Conservation (phyloP, 2,888 invertebrate genomes). For the Acrocyrtus sp. region DNA sequence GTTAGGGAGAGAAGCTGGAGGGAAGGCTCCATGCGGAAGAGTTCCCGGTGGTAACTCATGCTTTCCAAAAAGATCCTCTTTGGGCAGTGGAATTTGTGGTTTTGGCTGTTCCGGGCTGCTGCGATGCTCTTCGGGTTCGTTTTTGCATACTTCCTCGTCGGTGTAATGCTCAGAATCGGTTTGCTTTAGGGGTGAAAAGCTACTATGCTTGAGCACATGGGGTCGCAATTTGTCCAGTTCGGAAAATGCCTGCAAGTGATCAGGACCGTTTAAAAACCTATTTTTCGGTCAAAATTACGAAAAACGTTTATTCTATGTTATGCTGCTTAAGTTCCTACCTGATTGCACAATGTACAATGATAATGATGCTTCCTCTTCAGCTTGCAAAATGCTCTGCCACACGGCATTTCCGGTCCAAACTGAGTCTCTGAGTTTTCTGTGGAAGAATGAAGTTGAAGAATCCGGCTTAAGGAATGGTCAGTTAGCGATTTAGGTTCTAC, state of each 20-base stretch:
- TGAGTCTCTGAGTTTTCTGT: slow-evolving; percentile 62
- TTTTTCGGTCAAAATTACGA: no score
- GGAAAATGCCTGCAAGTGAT: slow-evolving; percentile 75
- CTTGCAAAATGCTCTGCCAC: slow-evolving; percentile 83
- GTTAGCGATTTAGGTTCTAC: slow-evolving; percentile 62
- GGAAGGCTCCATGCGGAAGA: slow-evolving; percentile 52
- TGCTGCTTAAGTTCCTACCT: slow-evolving; percentile 66
- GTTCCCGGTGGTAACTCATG: slow-evolving; percentile 30
- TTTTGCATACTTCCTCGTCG: slow-evolving; percentile 49
- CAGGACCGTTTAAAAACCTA: no score
- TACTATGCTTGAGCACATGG: slow-evolving; percentile 78
- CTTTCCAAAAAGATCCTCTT: slow-evolving; percentile 38
- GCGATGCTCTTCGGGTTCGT: slow-evolving; percentile 32
- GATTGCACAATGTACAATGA: slow-evolving; percentile 83
- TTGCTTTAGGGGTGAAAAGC: slow-evolving; percentile 63
- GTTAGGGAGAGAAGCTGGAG: slow-evolving; percentile 58
- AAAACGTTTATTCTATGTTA: background rate
- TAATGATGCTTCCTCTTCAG: slow-evolving; percentile 81
- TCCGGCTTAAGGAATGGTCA: slow-evolving; percentile 63
- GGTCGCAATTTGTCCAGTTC: slow-evolving; percentile 75
- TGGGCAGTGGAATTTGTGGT: slow-evolving; percentile 23
- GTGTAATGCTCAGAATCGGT: slow-evolving; percentile 59
- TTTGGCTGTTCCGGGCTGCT: slow-evolving; percentile 27
- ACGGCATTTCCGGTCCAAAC: slow-evolving; percentile 75
- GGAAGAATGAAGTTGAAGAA: slow-evolving; percentile 61